Percentiles rank a stretch among this genome's conserved stretches.
Conservation (phyloP, 2,113 vertebrate genomes). For the Elephantulus edwardii region DNA sequence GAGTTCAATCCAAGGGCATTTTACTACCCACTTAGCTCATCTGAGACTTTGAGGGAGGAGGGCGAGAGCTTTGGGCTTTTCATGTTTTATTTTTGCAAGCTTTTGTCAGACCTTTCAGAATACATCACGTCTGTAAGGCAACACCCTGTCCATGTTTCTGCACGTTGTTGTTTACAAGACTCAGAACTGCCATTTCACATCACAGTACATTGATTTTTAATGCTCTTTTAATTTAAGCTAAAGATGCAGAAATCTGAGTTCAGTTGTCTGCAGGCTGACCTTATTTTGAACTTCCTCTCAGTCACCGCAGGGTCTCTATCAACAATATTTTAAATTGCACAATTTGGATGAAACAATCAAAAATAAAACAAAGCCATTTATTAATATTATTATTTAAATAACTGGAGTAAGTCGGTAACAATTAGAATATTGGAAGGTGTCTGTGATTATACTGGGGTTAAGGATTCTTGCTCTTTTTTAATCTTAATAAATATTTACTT, state of each 20-base stretch:
- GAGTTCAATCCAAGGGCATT: conserved; percentile 74
- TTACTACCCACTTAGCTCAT: conserved; percentile 43
- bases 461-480: conserved; percentile 59
- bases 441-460: conserved; percentile 54
- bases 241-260: conserved; percentile 82
- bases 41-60: conserved; percentile 8
- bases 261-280: conserved; percentile 82
- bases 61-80: background rate
- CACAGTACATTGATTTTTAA: conserved; percentile 83
- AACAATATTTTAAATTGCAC: conserved; percentile 50
- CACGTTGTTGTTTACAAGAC: conserved; percentile 78
- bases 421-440: conserved; percentile 56
- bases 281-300: conserved; percentile 84
- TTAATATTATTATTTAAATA: conserved; percentile 64
- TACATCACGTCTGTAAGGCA: conserved; percentile 80
- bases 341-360: conserved; percentile 21
- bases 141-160: conserved; percentile 82
- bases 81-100: conserved; percentile 71
- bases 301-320: conserved; percentile 67
- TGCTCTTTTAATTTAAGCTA: conserved; percentile 84
- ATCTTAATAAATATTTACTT: conserved; percentile 74
- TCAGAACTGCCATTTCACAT: conserved; percentile 85
- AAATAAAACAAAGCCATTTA: background rate
- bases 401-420: conserved; percentile 50
- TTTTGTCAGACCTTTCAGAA: conserved; percentile 83